Evolutionary conservation across 2,888 invertebrate genomes (phyloP), one percentile per base, ranked within the genome.

Genomic region (Crocallis elinguaria): DNA sequence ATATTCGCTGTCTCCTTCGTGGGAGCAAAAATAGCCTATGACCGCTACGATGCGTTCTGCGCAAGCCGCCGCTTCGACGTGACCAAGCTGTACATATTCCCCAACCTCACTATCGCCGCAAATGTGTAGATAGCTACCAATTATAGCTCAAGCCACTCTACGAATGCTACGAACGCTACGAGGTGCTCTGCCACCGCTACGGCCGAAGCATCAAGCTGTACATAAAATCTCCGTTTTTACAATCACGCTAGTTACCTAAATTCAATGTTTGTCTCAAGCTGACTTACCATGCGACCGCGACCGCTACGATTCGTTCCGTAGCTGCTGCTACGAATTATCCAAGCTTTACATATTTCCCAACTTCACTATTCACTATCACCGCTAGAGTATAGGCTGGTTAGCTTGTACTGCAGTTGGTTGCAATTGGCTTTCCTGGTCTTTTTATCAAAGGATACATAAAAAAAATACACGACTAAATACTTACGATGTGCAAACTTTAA

Each of bases 41-140:
- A 87, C 5, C 79, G 81, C n/a, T 87, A 86, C 49, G 83, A 80
- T 39, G 67, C 75, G 1, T 71, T 82, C 49, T 87, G 84, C 56
- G 41, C 67, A 3, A 56, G 69, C 17, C 75, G 74, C n/a, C 70
- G 71, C 0, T 85, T 82, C 25, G 77, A 84, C 21, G 64, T 77
- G 13, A 62, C 71, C 1, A 86, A 86, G 45, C 57, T 86, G 1
- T 84, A 83, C 50, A 69, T 79, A 9, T 25, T 25, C 25, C 25
- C 25, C n/a, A 25, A 25, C n/a, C 7, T 25, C 32, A 9, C 14
- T n/a, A 5, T 14, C 5, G n/a, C 38, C 2, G n/a, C n/a, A n/a
- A n/a, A n/a, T n/a, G n/a, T 37, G n/a, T 37, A 13, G 9, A 3
- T 3, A n/a, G 2, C n/a, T n/a, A 3, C n/a, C 3, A 8, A 1